Conservation (phyloP, 2,113 vertebrate species). For the Eolophus roseicapilla region DNA sequence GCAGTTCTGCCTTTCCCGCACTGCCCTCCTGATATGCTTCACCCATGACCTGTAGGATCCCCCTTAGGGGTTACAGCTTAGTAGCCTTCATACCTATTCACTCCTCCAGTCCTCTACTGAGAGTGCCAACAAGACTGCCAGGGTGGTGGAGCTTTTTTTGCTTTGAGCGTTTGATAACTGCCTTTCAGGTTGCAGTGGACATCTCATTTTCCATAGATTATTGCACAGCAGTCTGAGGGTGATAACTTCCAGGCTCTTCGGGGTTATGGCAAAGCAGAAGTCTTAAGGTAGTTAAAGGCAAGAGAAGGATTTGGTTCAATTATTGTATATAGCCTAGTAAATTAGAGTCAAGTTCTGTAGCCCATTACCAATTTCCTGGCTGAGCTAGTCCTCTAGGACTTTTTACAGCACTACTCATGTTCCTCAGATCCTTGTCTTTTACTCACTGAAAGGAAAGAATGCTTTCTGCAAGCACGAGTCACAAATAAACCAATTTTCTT, state of each 20-base stretch:
- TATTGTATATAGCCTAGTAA: not conserved
- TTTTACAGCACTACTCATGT: not conserved
- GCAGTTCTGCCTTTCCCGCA: conserved; percentile 57
- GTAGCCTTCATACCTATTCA: not conserved
- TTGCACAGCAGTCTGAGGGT: not conserved
- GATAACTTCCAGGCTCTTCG: not conserved
- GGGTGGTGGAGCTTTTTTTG: not conserved
- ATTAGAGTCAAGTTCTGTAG: not conserved
- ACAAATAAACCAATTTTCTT: conserved; percentile 9
- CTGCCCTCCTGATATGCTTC: conserved; percentile 50
- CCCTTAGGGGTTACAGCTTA: conserved; percentile 26
- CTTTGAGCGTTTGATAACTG: not conserved
- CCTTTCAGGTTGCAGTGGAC: not conserved
- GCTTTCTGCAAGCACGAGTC: conserved; percentile 1
- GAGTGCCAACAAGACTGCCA: not conserved
- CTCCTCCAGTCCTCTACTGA: not conserved
- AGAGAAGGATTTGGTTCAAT: not conserved
- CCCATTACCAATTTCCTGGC: conserved; percentile 8
- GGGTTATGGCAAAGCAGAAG: not conserved
- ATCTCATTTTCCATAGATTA: not conserved
- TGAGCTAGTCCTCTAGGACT: not conserved
- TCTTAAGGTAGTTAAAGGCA: conserved; percentile 2
- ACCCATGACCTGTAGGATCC: conserved; percentile 56
- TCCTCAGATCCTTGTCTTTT: not conserved
- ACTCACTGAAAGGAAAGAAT: not conserved